Base-by-base conservation (phyloP, 1,140 invertebrate genomes). In the Campoletis sonorensis region DNA sequence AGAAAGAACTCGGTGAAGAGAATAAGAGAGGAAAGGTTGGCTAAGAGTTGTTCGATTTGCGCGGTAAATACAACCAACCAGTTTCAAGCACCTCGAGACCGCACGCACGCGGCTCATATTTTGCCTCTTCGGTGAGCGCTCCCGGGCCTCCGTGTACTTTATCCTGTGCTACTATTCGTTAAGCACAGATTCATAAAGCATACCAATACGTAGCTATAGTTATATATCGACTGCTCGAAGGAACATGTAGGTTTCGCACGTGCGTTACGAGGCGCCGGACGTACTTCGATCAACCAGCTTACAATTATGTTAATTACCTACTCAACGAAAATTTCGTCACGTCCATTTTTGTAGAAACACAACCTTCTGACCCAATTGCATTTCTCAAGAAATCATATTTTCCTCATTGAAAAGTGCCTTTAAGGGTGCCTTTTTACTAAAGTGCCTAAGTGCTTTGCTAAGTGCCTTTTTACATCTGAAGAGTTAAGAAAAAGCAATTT, bases 241-340 rank as follows among this genome's bases (percentile, higher is more conserved):
- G 89, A 88, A 82, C 88, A 89, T 89, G 87, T 89, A 90, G 89
- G 87, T 86, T 89, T 86, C 81, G 86, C 87, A 89, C 88, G 88
- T 89, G 88, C 85, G 84, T 89, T 82, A 81, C 86, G 84, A 86
- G 84, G 86, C 85, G 85, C 79, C 82, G 37, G 27, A 71, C 26
- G 18, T 33, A 21, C 18, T 37, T 13, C 68, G 18, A 33, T 18
- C 30, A 33, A 86, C 84, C 88, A 87, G 86, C 87, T 85, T 86
- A 84, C 85, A 86, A 84, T 89, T 87, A 87, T 85, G 83, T 23
- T 23, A 23, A 89, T 89, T 87, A 88, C 88, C 88, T 88, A 89
- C 89, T 89, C 87, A 79, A 37, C 71, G 83, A 68, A 82, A 84
- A 87, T 86, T 84, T 86, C 81, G 84, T 84, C 84, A 83, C 84